phyloP scores from a whole-genome alignment of 2,797 vertebrate species.

The Protonibea diacanthus region DNA sequence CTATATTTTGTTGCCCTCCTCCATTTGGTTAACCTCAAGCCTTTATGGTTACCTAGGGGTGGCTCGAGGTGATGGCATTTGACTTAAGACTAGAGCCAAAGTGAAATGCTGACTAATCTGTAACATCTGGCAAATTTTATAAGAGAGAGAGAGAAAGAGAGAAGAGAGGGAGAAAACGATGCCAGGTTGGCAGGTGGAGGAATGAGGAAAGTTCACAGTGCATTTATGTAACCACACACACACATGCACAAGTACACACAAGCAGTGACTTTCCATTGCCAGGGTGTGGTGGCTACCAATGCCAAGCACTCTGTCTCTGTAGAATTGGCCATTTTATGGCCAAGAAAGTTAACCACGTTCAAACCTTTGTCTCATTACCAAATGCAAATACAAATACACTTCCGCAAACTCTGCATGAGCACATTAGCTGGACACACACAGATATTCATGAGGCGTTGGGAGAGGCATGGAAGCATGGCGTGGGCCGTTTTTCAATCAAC shows the following conservation, averaged over 20 bases:
- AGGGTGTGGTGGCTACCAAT: constrained; percentile 50
- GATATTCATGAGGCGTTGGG: constrained; percentile 26
- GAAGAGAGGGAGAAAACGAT: constrained; percentile 44
- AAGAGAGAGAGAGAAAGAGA: constrained; percentile 46
- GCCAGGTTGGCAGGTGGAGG: constrained; percentile 77
- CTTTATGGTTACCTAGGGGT: constrained; percentile 80
- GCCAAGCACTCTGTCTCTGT: constrained; percentile 46
- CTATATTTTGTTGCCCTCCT: constrained; percentile 77
- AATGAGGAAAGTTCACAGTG: constrained; percentile 55
- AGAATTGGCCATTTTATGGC: constrained; percentile 16
- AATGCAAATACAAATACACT: constrained; percentile 28
- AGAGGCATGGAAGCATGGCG: constrained; percentile 24
- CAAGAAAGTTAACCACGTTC: constrained; percentile 47
- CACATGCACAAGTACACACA: constrained; percentile 24
- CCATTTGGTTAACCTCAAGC: constrained; percentile 81
- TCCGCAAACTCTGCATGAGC: not conserved
- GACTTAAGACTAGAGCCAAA: constrained; percentile 74
- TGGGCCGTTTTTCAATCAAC: constrained; percentile 62
- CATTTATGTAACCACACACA: constrained; percentile 56
- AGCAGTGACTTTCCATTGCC: constrained; percentile 49
- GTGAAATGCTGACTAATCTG: constrained; percentile 78
- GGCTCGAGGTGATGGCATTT: constrained; percentile 79
- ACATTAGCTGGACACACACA: not conserved
- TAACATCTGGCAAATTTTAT: constrained; percentile 79
- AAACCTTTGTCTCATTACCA: constrained; percentile 17